Percentiles rank a stretch among this genome's conserved stretches.
Evolutionary conservation across 2,888 invertebrate genomes (phyloP).

Genomic region (Chorisops tibialis): DNA sequence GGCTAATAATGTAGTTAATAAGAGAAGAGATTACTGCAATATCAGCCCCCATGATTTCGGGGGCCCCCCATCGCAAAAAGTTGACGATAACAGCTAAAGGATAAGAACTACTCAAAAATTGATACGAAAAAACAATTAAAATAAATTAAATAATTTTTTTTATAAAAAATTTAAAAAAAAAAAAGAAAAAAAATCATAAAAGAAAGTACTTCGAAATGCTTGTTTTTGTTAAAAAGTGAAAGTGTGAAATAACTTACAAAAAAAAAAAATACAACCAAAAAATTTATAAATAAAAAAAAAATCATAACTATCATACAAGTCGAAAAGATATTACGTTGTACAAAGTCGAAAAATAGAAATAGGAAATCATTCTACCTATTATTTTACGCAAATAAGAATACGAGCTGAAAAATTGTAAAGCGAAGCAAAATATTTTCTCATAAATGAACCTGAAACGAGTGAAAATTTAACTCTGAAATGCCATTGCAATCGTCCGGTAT

Average conservation of each 20-base stretch:
- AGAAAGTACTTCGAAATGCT: background rate
- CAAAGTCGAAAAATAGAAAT: slow-evolving; percentile 8
- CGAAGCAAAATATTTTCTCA: background rate
- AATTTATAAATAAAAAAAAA: slow-evolving; percentile 1
- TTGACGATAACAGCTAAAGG: slow-evolving; percentile 27
- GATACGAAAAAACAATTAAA: slow-evolving; percentile 29
- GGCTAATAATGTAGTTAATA: slow-evolving; percentile 51
- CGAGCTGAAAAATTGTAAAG: background rate
- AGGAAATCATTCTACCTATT: background rate
- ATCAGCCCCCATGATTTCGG: slow-evolving; percentile 52
- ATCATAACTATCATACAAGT: background rate
- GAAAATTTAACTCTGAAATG: slow-evolving; percentile 36
- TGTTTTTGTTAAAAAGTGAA: background rate
- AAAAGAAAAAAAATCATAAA: slow-evolving; percentile 4
- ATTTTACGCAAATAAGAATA: slow-evolving; percentile 1
- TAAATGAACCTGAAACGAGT: slow-evolving; percentile 24
- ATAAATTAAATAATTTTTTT: slow-evolving; percentile 4
- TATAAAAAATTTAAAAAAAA: slow-evolving; percentile 8
- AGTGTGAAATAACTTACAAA: background rate
- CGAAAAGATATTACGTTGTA: background rate
- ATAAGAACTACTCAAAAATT: slow-evolving; percentile 2
- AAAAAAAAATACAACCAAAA: too few relatives aligned
- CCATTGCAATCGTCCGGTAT: slow-evolving; percentile 45
- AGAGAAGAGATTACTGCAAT: slow-evolving; percentile 38
- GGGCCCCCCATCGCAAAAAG: slow-evolving; percentile 45